Evolutionary conservation across 2,113 vertebrate species (phyloP).

Genomic region (Chaetodon auriga): DNA sequence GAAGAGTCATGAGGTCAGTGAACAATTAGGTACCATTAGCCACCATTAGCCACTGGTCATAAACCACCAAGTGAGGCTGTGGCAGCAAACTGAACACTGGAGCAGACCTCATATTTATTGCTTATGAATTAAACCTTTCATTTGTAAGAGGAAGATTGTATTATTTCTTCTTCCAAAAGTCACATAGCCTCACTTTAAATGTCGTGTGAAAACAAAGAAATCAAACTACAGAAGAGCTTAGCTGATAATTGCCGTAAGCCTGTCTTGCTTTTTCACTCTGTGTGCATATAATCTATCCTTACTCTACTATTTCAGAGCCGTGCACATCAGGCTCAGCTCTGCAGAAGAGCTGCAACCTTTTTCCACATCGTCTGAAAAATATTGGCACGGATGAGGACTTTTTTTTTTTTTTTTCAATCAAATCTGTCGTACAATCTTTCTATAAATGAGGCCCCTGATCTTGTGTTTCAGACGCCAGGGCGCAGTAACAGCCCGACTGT

Average conservation of each 20-base stretch:
- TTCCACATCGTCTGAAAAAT: slow-evolving; percentile 16
- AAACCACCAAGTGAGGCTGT: too few species aligned
- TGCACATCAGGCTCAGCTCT: slow-evolving; percentile 23
- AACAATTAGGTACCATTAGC: neutral
- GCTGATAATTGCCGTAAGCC: neutral
- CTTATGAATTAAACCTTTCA: neutral
- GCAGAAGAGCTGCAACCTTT: slow-evolving; percentile 16
- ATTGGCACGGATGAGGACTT: slow-evolving; percentile 10
- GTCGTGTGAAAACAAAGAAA: slow-evolving; percentile 2
- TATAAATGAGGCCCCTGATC: slow-evolving; percentile 67
- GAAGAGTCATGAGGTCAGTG: neutral
- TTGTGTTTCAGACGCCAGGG: slow-evolving; percentile 46
- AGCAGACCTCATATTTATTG: neutral
- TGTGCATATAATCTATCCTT: slow-evolving; percentile 13
- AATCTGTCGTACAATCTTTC: slow-evolving; percentile 52
- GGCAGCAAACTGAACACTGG: neutral
- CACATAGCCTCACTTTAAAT: slow-evolving; percentile 37
- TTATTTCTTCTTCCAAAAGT: slow-evolving; percentile 1
- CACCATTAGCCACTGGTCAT: neutral
- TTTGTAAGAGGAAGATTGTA: neutral
- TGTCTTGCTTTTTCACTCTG: neutral
- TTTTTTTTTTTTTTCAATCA: slow-evolving; percentile 30
- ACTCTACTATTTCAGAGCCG: slow-evolving; percentile 1
- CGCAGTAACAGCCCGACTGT: slow-evolving; percentile 43
- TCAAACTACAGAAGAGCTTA: neutral